A percentile compares a stretch with the other conserved stretches of the same genome.
Conservation (phyloP, 1,140 invertebrate genomes). For the Campodea augens region DNA sequence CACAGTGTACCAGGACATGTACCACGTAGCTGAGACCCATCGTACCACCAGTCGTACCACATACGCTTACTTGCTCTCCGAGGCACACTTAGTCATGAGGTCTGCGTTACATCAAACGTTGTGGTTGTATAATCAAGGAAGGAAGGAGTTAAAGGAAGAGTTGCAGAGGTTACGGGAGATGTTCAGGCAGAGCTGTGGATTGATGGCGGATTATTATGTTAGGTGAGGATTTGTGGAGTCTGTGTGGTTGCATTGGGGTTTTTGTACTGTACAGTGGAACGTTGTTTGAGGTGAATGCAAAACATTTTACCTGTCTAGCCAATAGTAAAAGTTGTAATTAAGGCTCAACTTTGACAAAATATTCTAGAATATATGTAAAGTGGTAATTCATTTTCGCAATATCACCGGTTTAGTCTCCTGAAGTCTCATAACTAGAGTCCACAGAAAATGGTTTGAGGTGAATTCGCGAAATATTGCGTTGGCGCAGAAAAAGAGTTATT, state of each 20-base stretch:
- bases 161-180: conserved; percentile 27
- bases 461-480: too few species aligned
- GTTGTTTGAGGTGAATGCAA: neutral
- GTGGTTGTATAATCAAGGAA: conserved; percentile 1
- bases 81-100: conserved; percentile 41
- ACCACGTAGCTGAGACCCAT: conserved; percentile 40
- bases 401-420: too few species aligned
- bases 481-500: too few species aligned
- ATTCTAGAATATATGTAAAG: too few species aligned
- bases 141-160: conserved; percentile 15
- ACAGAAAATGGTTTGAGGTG: too few species aligned
- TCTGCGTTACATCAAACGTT: conserved; percentile 14
- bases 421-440: too few species aligned
- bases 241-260: conserved; percentile 3
- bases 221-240: conserved; percentile 23
- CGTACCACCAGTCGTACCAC: conserved; percentile 35
- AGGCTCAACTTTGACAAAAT: too few species aligned
- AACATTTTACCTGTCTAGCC: neutral
- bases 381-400: too few species aligned
- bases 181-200: conserved; percentile 35
- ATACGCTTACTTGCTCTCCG: conserved; percentile 41
- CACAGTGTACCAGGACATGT: conserved; percentile 40
- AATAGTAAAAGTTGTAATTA: too few species aligned
- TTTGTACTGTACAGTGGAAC: neutral
- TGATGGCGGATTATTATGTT: conserved; percentile 42